Evolutionary conservation across 2,888 invertebrate genomes (phyloP).

Genomic region (Sinohyriopsis cumingii): DNA sequence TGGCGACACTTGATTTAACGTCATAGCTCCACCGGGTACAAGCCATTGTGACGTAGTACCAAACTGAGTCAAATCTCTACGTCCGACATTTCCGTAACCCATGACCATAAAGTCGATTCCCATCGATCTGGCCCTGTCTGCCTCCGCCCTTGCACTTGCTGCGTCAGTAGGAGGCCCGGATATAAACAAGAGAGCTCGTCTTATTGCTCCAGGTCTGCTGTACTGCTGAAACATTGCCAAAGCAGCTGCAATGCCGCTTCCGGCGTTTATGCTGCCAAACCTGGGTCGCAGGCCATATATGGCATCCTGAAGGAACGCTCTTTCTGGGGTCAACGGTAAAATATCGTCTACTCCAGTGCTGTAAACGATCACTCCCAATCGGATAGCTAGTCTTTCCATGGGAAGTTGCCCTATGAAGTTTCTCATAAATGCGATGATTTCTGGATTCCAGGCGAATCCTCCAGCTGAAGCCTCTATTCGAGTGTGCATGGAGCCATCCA

Average conservation of each 20-base stretch:
- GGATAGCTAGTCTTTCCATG: constrained; percentile 22
- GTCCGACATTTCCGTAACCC: constrained; percentile 14
- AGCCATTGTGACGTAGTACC: no score
- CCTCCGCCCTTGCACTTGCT: constrained; percentile 18
- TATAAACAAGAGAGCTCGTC: constrained; percentile 23
- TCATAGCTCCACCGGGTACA: no score
- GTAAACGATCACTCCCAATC: constrained; percentile 33
- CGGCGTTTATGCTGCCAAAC: constrained; percentile 29
- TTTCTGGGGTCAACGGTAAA: constrained; percentile 25
- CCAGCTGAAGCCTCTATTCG: constrained; percentile 23
- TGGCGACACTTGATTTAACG: no score
- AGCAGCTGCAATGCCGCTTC: constrained; percentile 31
- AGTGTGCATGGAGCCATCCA: constrained; percentile 24
- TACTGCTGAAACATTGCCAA: constrained; percentile 35
- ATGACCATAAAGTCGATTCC: constrained; percentile 34
- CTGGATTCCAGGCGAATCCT: constrained; percentile 27
- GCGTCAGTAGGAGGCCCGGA: constrained; percentile 21
- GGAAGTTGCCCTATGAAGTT: constrained; percentile 20
- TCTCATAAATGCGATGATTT: constrained; percentile 24
- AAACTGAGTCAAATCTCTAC: no score
- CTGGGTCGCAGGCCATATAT: constrained; percentile 26
- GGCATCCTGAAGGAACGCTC: constrained; percentile 16
- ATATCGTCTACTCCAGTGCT: constrained; percentile 31
- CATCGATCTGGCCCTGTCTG: constrained; percentile 20
- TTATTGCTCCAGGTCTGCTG: constrained; percentile 31